phyloP scores from a whole-genome alignment of 2,113 vertebrate species.

The Loxodonta africana region DNA sequence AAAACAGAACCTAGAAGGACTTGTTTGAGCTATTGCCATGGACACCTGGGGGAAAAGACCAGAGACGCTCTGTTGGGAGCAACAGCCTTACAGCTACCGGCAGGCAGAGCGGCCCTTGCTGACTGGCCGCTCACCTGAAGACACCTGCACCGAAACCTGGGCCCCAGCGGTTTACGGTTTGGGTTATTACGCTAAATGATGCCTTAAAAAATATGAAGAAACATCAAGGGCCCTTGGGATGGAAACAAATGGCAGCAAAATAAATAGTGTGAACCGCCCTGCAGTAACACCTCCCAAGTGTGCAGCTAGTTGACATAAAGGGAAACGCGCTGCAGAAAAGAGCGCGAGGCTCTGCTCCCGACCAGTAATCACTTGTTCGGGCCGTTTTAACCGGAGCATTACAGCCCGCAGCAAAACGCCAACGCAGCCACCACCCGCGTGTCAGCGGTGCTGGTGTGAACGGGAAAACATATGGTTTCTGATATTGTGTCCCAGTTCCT shows the following conservation, averaged over 20 bases:
- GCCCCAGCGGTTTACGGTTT: constrained; percentile 65
- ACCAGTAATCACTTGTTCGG: constrained; percentile 85
- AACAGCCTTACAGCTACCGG: background rate
- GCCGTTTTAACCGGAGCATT: constrained; percentile 84
- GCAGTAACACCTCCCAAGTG: constrained; percentile 82
- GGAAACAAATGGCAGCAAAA: constrained; percentile 79
- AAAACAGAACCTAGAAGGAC: constrained; percentile 54
- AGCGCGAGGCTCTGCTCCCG: constrained; percentile 81
- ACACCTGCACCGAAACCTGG: background rate
- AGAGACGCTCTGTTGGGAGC: background rate
- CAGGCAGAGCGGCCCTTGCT: background rate
- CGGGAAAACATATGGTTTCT: constrained; percentile 88
- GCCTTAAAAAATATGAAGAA: constrained; percentile 63
- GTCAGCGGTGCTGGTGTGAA: constrained; percentile 86
- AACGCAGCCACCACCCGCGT: constrained; percentile 80
- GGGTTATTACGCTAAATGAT: constrained; percentile 69
- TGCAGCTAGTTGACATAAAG: constrained; percentile 73
- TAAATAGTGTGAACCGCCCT: constrained; percentile 70
- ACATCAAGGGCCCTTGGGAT: constrained; percentile 69
- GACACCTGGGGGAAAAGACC: background rate
- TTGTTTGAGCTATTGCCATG: constrained; percentile 57
- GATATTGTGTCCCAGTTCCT: constrained; percentile 77
- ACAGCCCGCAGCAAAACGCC: constrained; percentile 85
- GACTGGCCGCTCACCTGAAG: background rate
- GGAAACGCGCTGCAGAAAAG: constrained; percentile 79